Evolutionary conservation across 2,888 invertebrate species (phyloP).

Genomic region (Gastracanthus pulcherrimus): DNA sequence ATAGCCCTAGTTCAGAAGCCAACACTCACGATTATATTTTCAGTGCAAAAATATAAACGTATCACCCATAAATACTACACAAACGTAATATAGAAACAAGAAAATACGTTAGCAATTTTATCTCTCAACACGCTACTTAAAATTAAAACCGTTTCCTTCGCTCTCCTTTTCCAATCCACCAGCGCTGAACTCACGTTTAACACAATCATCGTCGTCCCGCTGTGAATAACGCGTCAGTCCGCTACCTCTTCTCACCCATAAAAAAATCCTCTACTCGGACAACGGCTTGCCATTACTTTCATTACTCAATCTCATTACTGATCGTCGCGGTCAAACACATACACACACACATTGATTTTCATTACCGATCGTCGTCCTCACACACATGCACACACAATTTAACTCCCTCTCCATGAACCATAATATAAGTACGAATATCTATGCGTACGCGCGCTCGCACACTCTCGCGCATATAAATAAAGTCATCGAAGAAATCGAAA

Average conservation of each 20-base stretch:
- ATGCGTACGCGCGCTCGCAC: not conserved
- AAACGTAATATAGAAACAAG: no score
- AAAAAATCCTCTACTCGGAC: not conserved
- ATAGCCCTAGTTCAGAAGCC: not conserved
- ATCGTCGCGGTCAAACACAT: not conserved
- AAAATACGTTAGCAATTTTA: not conserved
- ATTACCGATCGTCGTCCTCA: not conserved
- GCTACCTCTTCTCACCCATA: not conserved
- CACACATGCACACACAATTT: not conserved
- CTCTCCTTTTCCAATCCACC: no score
- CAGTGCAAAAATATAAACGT: not conserved
- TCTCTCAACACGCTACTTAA: not conserved
- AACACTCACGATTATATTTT: no score
- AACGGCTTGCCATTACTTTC: not conserved
- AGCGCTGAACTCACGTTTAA: no score
- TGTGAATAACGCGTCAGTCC: not conserved
- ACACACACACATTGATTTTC: not conserved
- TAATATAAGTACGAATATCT: no score
- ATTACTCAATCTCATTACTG: conserved; percentile 47
- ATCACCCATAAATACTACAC: not conserved
- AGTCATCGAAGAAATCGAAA: conserved; percentile 49
- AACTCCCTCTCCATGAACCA: no score
- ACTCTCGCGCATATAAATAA: not conserved
- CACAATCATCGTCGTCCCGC: no score
- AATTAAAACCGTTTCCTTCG: not conserved